A percentile compares a stretch with the other conserved stretches of the same genome.
Evolutionary conservation across 2,113 vertebrate species (phyloP).

Genomic region (Barbus barbus): DNA sequence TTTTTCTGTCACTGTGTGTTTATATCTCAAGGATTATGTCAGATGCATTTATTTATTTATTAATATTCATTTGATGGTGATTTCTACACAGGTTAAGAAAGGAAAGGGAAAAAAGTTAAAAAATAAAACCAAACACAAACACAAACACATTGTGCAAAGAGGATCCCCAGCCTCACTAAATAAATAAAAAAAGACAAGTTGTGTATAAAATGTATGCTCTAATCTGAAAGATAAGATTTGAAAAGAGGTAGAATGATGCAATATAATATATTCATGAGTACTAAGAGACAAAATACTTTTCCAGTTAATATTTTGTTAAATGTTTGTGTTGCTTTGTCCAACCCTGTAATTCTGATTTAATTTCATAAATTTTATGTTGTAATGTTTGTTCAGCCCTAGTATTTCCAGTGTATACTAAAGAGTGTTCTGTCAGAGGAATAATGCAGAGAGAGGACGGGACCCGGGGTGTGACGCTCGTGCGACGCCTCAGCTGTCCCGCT

Average conservation of each 20-base stretch:
- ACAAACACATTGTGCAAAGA: too few species aligned
- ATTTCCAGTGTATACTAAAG: constrained; percentile 17
- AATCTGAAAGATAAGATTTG: neutral
- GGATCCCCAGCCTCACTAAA: too few species aligned
- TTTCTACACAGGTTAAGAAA: too few species aligned
- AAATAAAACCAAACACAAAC: too few species aligned
- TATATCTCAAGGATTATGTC: neutral
- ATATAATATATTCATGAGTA: too few species aligned
- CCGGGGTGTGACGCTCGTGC: constrained; percentile 36
- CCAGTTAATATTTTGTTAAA: neutral
- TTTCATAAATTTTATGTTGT: neutral
- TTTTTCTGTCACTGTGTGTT: neutral
- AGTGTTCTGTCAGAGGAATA: constrained; percentile 7
- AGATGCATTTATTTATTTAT: neutral
- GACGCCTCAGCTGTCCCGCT: constrained; percentile 50
- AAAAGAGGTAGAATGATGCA: neutral
- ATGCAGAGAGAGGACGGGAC: constrained; percentile 23
- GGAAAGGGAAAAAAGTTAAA: neutral
- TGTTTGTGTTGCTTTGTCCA: neutral
- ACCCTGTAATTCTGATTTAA: neutral
- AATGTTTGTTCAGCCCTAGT: neutral
- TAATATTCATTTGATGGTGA: too few species aligned
- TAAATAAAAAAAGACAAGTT: too few species aligned
- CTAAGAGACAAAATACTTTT: neutral
- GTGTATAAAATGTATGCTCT: too few species aligned